Evolutionary conservation across 2,797 vertebrate genomes (phyloP).

Genomic region (Clarias pachynema): DNA sequence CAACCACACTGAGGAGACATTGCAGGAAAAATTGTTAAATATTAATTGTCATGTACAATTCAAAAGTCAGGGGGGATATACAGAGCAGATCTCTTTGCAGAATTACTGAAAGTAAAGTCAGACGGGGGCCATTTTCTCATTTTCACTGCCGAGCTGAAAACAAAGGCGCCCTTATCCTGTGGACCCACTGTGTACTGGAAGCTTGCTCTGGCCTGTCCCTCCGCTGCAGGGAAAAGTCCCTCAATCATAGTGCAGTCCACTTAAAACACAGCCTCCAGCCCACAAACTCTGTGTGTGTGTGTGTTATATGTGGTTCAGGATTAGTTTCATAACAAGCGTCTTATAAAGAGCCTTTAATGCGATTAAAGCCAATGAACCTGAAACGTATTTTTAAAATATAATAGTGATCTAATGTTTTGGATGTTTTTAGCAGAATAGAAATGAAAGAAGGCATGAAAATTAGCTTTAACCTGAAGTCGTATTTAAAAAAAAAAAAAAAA

Average conservation of each 20-base stretch:
- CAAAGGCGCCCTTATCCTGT: slow-evolving; percentile 92
- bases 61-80: slow-evolving; percentile 60
- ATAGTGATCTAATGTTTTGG: slow-evolving; percentile 1
- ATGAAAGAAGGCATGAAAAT: slow-evolving; percentile 18
- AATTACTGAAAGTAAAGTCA: slow-evolving; percentile 75
- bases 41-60: slow-evolving; percentile 13
- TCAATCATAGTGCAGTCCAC: slow-evolving; percentile 30
- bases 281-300: slow-evolving; percentile 4
- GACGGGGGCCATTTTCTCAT: slow-evolving; percentile 86
- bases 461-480: neutral
- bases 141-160: slow-evolving; percentile 87
- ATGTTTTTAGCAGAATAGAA: neutral
- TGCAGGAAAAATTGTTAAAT: neutral
- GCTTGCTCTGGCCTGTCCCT: slow-evolving; percentile 85
- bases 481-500: slow-evolving; percentile 7
- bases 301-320: slow-evolving; percentile 11
- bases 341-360: slow-evolving; percentile 20
- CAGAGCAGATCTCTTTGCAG: slow-evolving; percentile 46
- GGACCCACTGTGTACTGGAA: slow-evolving; percentile 77
- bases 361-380: slow-evolving; percentile 5
- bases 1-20: neutral
- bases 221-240: slow-evolving; percentile 70
- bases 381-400: neutral
- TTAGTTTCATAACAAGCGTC: slow-evolving; percentile 25
- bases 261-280: slow-evolving; percentile 29